Evolutionary conservation across 2,113 vertebrate species (phyloP), one percentile per base, ranked within the genome.

Genomic region (Dendrocopos noguchii): DNA sequence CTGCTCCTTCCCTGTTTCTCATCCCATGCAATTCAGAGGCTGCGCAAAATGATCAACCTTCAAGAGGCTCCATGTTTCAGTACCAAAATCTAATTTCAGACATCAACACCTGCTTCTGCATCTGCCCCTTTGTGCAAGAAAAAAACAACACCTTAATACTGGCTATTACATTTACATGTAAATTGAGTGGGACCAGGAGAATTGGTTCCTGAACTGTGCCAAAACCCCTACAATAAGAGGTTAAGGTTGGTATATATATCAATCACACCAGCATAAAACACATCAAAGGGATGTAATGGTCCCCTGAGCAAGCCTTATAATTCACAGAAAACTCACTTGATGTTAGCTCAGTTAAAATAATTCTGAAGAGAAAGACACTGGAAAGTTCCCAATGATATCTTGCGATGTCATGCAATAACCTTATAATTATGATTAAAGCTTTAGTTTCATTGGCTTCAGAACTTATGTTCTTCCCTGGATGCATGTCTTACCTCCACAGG

Each of bases 71-170:
- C 80, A 80, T 57, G 24, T 77, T 91, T 84, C 68, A 77, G n/a
- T 64, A 55, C 14, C 47, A 85, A 92, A 93, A 87, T 91, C 52
- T 89, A 76, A 87, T 94, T 94, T 94, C 82, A 83, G 60, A 70
- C 29, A 73, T 80, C 76, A 75, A 93, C 79, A 76, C 24, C 52
- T 87, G 34, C 25, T 76, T 82, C 56, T 85, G 29, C 24, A 39
- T 61, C 66, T 82, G 78, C 19, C 13, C 25, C 24, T 80, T 64
- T 68, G 57, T 80, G 59, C 59, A 79, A 93, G 74, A 9, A 33
- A 50, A 67, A 76, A 55, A 8, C 1, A 20, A 27, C 11, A 17
- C 12, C 39, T 61, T 72, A 79, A 67, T 31, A 73, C 34, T 50
- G 71, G 39, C 75, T 89, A 31, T 77, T 89, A 79, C 34, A 50